Evolutionary conservation across 1,140 invertebrate genomes (phyloP), one percentile per base, ranked within the genome.

Genomic region (Zaprionus davidi): DNA sequence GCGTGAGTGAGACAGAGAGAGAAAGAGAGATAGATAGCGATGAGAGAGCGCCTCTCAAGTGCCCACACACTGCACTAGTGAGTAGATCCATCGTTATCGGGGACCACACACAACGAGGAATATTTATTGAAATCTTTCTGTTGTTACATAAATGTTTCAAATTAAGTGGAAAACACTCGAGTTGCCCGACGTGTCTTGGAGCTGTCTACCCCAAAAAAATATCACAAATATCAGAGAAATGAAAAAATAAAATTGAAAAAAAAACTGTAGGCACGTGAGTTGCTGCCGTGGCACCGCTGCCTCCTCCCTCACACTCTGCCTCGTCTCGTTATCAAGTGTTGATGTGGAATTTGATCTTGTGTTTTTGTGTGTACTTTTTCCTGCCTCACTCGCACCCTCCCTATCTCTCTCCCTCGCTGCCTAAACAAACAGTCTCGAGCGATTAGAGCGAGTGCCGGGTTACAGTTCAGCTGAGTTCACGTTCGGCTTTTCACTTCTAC

Each of bases 111-210:
- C 84, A 87, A 71, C 68, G 44, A 69, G 56, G 34, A 51, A 56
- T 83, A 73, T 88, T 90, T 90, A 90, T 88, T 88, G 76, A 75
- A 88, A 88, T 80, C 74, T 22, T 58, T 15, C 38, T 57, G n/a
- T 46, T 72, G 75, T 73, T 77, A 78, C 76, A 70, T 78, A 76
- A 75, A 88, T 88, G 85, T 79, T 71, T 60, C 59, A 81, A 79
- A 88, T 82, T 90, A 90, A 88, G 86, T 90, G 85, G 85, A 90
- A 88, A 88, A 79, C 85, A 88, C 84, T 88, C 65, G 78, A 80
- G 51, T 57, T 62, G 56, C 49, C 53, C 36, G 46, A 57, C 53
- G 53, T 62, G 65, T 46, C 41, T 64, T 56, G 68, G 68, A 71
- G 64, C 36, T 46, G 56, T 60, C 58, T 31, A 36, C 55, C 59